Evolutionary conservation across 2,113 vertebrate genomes (phyloP).

Genomic region (Eulemur rufifrons): DNA sequence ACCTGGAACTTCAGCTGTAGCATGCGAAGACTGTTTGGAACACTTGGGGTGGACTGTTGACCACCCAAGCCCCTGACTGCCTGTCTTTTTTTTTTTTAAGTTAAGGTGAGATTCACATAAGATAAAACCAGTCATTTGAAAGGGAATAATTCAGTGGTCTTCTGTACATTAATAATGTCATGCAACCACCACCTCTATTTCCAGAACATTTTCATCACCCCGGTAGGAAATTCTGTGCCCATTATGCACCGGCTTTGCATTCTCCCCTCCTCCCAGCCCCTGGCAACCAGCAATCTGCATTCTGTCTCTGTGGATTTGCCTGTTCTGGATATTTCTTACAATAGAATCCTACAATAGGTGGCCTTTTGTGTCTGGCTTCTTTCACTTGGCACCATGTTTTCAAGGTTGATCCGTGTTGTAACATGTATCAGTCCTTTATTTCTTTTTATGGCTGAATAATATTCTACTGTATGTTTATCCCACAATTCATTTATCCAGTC

Average conservation of each 20-base stretch:
- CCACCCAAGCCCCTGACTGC: neutral
- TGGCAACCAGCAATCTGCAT: neutral
- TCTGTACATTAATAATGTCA: neutral
- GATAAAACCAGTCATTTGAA: slow-evolving; percentile 19
- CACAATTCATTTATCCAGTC: neutral
- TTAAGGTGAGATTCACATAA: neutral
- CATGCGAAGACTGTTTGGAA: neutral
- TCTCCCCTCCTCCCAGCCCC: neutral
- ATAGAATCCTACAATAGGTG: neutral
- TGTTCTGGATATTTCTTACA: neutral
- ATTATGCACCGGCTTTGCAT: neutral
- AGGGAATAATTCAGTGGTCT: neutral
- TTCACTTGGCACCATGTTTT: neutral
- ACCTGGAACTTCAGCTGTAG: neutral
- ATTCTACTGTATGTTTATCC: too few species aligned
- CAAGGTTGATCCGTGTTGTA: neutral
- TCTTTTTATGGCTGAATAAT: neutral
- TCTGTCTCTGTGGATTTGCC: neutral
- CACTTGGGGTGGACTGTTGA: neutral
- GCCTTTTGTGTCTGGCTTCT: neutral
- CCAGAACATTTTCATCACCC: neutral
- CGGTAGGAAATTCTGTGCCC: neutral
- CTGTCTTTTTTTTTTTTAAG: neutral
- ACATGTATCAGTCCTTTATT: neutral
- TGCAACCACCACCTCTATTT: neutral